Evolutionary conservation across 2,113 vertebrate species (phyloP).

Genomic region (Poeciliopsis prolifica): DNA sequence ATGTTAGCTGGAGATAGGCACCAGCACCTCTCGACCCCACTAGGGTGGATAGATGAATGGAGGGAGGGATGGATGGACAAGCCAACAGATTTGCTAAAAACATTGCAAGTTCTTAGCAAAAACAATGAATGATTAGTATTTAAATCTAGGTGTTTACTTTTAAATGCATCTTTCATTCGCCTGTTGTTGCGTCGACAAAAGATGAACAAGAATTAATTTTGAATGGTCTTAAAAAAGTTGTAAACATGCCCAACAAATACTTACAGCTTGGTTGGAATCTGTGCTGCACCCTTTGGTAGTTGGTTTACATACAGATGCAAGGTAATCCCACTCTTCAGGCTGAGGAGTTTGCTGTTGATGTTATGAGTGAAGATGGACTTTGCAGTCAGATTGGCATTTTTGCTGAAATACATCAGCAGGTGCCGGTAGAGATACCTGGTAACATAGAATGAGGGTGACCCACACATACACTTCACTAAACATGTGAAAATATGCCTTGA

Average conservation of each 20-base stretch:
- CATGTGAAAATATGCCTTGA: neutral
- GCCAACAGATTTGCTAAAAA: too few relatives aligned
- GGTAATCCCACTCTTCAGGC: conserved; percentile 83
- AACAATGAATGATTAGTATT: neutral
- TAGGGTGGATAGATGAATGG: too few relatives aligned
- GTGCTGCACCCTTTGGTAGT: conserved; percentile 90
- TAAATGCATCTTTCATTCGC: neutral
- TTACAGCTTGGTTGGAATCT: conserved; percentile 85
- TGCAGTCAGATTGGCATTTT: conserved; percentile 79
- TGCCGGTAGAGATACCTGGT: conserved; percentile 87
- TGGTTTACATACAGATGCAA: conserved; percentile 92
- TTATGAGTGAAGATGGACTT: conserved; percentile 87
- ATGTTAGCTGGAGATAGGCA: too few relatives aligned
- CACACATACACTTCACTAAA: neutral
- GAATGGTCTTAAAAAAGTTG: neutral
- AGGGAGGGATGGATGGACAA: too few relatives aligned
- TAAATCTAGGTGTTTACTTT: neutral
- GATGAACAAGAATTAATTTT: neutral
- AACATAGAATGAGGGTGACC: conserved; percentile 5
- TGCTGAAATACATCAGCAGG: conserved; percentile 90
- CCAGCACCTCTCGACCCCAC: too few relatives aligned
- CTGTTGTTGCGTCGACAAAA: neutral
- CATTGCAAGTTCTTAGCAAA: too few relatives aligned
- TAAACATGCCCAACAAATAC: conserved; percentile 43
- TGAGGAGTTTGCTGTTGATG: conserved; percentile 81